Conservation (phyloP, 2,888 invertebrate genomes). For the Labia minor region DNA sequence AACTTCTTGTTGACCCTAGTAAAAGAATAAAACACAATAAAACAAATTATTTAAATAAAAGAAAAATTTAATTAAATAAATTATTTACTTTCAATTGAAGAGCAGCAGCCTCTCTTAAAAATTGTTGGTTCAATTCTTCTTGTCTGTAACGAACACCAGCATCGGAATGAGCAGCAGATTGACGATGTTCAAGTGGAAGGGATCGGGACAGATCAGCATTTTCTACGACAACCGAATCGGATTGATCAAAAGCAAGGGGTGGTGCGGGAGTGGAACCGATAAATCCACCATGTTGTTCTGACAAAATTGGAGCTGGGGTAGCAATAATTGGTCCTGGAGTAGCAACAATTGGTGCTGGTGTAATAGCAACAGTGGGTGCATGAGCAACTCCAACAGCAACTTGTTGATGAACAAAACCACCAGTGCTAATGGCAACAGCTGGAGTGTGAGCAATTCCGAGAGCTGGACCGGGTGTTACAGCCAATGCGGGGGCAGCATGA, state of each 20-base stretch:
- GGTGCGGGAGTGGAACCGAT: constrained; percentile 18
- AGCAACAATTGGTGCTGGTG: constrained; percentile 22
- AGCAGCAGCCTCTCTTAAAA: neutral
- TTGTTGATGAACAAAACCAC: constrained; percentile 20
- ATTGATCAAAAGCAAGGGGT: constrained; percentile 27
- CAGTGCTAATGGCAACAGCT: constrained; percentile 19
- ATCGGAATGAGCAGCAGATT: neutral
- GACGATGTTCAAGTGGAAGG: neutral
- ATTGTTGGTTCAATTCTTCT: neutral
- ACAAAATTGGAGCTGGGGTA: neutral
- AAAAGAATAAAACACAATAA: constrained; percentile 15
- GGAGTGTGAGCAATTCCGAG: constrained; percentile 22
- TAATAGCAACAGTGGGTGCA: constrained; percentile 24
- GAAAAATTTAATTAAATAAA: no score
- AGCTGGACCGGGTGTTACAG: constrained; percentile 26
- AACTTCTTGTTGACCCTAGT: neutral
- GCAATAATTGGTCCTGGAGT: neutral
- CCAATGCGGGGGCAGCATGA: constrained; percentile 25
- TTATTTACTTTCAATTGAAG: neutral
- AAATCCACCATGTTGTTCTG: neutral
- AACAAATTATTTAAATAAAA: no score
- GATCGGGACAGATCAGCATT: constrained; percentile 32
- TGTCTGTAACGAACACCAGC: neutral
- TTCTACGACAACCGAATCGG: constrained; percentile 34
- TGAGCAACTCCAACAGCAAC: constrained; percentile 23